These are phyloP conservation scores for Vidua chalybeata DNA, from an alignment of 2,113 vertebrate species.

Conservation along the genomic window DNA sequence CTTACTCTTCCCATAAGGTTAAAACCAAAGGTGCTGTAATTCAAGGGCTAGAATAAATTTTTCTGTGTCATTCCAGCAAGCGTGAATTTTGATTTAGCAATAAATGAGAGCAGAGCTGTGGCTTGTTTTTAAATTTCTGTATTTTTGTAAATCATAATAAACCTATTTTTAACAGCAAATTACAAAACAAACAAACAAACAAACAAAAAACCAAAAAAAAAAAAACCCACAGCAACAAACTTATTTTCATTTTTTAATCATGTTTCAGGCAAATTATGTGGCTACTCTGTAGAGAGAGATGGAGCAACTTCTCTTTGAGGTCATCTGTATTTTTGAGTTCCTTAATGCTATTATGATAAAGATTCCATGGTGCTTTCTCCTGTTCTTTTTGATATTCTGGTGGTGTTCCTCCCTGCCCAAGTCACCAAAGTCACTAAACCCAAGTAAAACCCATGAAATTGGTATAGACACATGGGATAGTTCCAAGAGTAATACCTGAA, in stretches of 20 bases:
- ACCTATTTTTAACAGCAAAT: not conserved
- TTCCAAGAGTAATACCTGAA: not conserved
- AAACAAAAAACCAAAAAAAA: no score
- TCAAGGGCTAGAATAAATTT: not conserved
- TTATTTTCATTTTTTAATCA: fast-evolving
- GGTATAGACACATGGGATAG: not conserved
- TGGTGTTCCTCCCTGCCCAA: not conserved
- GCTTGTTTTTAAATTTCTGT: not conserved
- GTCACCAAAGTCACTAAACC: not conserved
- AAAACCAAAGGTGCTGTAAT: not conserved
- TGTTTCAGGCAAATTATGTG: not conserved
- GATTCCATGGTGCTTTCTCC: not conserved
- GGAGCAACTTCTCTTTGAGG: not conserved
- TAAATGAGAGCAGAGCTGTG: not conserved
- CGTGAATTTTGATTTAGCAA: not conserved
- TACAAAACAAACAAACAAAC: no score
- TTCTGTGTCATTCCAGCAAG: not conserved
- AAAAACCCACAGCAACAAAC: no score
- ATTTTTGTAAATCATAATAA: not conserved
- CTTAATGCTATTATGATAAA: fast-evolving
- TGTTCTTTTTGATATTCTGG: not conserved
- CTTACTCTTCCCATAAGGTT: not conserved
- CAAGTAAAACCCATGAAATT: not conserved
- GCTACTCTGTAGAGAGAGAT: not conserved
- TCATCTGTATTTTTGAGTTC: not conserved